Percentiles rank a stretch among this genome's conserved stretches.
Conservation (phyloP, 2,888 invertebrate species). For the Xestia c-nigrum region DNA sequence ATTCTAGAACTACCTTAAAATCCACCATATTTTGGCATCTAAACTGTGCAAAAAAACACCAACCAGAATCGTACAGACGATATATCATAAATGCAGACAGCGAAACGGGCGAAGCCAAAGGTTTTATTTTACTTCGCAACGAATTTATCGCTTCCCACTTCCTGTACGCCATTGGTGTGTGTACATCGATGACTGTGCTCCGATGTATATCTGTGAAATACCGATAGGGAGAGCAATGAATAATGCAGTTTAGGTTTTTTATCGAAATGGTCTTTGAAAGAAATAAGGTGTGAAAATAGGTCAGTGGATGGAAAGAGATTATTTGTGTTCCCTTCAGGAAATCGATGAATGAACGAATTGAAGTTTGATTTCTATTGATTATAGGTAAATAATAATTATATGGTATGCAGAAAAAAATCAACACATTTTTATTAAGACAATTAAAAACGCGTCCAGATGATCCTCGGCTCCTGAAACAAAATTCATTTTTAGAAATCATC, state of each 20-base stretch:
- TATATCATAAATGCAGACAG: constrained; percentile 82
- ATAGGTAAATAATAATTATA: not conserved
- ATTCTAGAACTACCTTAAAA: constrained; percentile 5
- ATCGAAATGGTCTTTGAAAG: constrained; percentile 43
- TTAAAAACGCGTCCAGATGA: not conserved
- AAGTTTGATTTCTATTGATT: no score
- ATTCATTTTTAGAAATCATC: not conserved
- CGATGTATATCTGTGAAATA: constrained; percentile 71
- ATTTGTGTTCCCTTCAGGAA: not conserved
- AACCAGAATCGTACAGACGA: constrained; percentile 61
- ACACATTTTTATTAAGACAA: not conserved
- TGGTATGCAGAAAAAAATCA: not conserved
- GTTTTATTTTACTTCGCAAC: constrained; percentile 84
- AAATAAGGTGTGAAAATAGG: constrained; percentile 37
- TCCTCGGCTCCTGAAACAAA: not conserved
- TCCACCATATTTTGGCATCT: constrained; percentile 48
- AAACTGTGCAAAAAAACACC: constrained; percentile 51
- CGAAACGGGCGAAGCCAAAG: constrained; percentile 76
- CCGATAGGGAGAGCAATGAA: constrained; percentile 62
- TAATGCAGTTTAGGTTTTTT: constrained; percentile 60
- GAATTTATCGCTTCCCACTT: constrained; percentile 82
- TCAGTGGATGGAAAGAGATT: constrained; percentile 17
- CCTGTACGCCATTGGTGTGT: constrained; percentile 72
- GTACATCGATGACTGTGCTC: constrained; percentile 68
- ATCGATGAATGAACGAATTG: not conserved